Base-by-base conservation (phyloP, 1,140 invertebrate species). In the Sipha flava region DNA sequence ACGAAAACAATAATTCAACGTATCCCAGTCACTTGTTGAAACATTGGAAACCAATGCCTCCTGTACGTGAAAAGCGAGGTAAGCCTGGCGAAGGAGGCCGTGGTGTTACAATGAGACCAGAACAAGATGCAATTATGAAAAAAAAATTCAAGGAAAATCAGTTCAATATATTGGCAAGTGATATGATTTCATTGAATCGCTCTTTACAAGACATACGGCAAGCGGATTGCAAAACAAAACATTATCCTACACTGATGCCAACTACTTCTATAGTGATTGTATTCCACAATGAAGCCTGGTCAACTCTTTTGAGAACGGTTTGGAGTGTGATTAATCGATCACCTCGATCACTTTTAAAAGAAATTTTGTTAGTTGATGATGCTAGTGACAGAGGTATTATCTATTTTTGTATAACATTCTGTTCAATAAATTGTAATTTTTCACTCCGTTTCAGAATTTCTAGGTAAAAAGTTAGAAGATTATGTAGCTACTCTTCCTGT, bases 241-340 rank as follows among this genome's bases (percentile, higher is more conserved):
- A 86, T 37, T 94, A 95, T 86, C 90, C 91, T 62, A 88, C 89
- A 59, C 87, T 92, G 81, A 87, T 97, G 83, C 95, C 95, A 6
- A 90, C 93, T 34, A 97, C 96, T 21, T 95, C 93, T 84, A 94
- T 98, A 83, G 95, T 98, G 21, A 96, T 98, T 82, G 97, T 98
- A 47, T 98, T 98, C 87, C 97, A 98, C 86, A 98, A 98, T 85
- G 96, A 98, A 86, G 96, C 96, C 0, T 98, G 96, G 96, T 93
- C 94, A n/a, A 98, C 96, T 0, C 87, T 98, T 4, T 87, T 98
- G 34, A 88, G 96, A 64, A 98, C 96, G 1, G 93, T 98, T n/a
- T 96, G 95, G 93, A 97, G 95, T 84, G 95, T 95, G 23, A 98
- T 98, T 80, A 96, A 96, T 86, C 88, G 95, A 31, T 98, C 96